A percentile compares a stretch with the other conserved stretches of the same genome.
These are phyloP conservation scores for Potamarius usumacintae DNA, from an alignment of 2,113 vertebrate species.

Conservation along the genomic window DNA sequence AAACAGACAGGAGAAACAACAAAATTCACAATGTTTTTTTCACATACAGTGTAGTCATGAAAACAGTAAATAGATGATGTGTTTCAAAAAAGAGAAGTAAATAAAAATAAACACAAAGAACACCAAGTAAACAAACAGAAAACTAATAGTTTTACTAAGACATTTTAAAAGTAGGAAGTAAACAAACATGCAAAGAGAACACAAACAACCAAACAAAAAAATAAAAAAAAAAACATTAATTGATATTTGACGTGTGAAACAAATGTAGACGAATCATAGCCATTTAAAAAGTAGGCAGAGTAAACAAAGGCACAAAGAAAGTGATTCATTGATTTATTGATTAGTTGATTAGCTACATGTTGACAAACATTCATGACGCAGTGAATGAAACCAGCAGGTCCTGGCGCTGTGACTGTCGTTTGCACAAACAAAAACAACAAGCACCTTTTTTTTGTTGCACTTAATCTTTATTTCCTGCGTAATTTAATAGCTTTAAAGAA, in stretches of 20 bases:
- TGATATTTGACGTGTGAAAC: neutral
- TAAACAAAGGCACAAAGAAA: neutral
- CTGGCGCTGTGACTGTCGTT: neutral
- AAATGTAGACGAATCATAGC: neutral
- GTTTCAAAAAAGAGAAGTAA: too few relatives aligned
- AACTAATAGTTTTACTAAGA: neutral
- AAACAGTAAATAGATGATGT: too few relatives aligned
- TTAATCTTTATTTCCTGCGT: constrained; percentile 30
- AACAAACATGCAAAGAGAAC: neutral
- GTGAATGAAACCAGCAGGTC: neutral
- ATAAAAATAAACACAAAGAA: neutral
- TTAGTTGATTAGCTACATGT: too few relatives aligned
- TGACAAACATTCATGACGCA: neutral
- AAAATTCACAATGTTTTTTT: too few relatives aligned
- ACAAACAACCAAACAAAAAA: neutral
- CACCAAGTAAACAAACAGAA: neutral
- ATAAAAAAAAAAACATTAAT: neutral
- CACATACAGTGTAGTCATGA: too few relatives aligned
- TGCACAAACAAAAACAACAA: neutral
- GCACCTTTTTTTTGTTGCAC: neutral
- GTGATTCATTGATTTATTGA: too few relatives aligned
- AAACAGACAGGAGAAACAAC: too few relatives aligned
- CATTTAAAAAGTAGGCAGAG: neutral
- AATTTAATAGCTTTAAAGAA: constrained; percentile 57
- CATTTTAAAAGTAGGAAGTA: neutral